phyloP scores from a whole-genome alignment of 2,888 invertebrate species.

The Lacanobia oleracea region DNA sequence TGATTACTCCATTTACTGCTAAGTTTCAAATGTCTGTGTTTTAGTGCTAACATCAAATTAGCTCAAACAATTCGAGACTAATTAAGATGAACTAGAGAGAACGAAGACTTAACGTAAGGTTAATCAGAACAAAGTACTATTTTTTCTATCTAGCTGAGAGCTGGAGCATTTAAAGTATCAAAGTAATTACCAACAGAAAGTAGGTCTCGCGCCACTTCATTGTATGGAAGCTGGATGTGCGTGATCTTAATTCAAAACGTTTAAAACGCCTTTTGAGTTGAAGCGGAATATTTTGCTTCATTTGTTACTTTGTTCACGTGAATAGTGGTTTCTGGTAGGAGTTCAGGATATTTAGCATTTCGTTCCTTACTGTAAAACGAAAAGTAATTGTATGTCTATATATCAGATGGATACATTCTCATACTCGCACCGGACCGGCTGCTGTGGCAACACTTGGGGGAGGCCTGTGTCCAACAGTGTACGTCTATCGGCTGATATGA shows the following conservation, averaged over 20 bases:
- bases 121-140: conserved; percentile 63
- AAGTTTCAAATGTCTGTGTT: conserved; percentile 28
- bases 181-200: conserved; percentile 64
- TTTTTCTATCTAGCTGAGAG: conserved; percentile 46
- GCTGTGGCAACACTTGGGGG: too few species aligned
- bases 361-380: neutral
- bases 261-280: conserved; percentile 47
- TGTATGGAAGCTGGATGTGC: conserved; percentile 59
- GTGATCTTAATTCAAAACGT: conserved; percentile 65
- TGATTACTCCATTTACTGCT: conserved; percentile 13
- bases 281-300: conserved; percentile 46
- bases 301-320: conserved; percentile 53
- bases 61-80: conserved; percentile 48
- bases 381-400: neutral
- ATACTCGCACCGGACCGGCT: too few species aligned
- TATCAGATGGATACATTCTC: neutral
- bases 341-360: conserved; percentile 22
- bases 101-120: conserved; percentile 45
- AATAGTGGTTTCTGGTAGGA: conserved; percentile 39
- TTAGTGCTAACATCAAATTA: conserved; percentile 41
- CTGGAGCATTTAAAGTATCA: conserved; percentile 61
- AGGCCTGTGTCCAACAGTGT: too few species aligned
- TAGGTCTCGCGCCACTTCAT: conserved; percentile 62
- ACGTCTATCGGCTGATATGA: too few species aligned
- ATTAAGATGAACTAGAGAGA: conserved; percentile 47